Evolutionary conservation across 2,113 vertebrate genomes (phyloP), one percentile per base, ranked within the genome.

Genomic region (Coryphaenoides rupestris): DNA sequence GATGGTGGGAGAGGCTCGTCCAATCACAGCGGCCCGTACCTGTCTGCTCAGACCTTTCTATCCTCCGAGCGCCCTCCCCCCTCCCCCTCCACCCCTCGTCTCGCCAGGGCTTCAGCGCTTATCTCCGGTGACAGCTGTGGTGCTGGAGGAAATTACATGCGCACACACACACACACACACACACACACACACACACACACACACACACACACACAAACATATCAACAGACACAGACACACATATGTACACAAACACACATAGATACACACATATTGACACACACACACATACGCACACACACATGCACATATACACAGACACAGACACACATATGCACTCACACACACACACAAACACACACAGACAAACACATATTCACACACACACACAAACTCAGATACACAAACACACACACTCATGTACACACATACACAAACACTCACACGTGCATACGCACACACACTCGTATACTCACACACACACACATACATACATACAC

Each of bases 11-110:
- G 5, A 10, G 9, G 9, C 33, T 40, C 2, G 7, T 7, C 33
- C 33, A 40, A 40, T 40, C 33, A 40, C 33, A 40, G 33, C 33
- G 1, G 9, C 13, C 4, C 33, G 33, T 40, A 40, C 33, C 62
- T 61, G 49, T 62, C 60, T 71, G 67, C 62, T 63, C n/a, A 22
- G 56, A 46, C 62, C 64, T 58, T 73, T 74, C 3, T n/a, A 17
- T 50, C n/a, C 5, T 50, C 47, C 47, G 12, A 33, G 28, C 28
- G 47, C 10, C 17, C 47, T 49, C 14, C 47, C 3, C 47, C 47
- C 40, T 45, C 40, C 13, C 5, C 40, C 40, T 45, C 40, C 5
- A 13, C 40, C 15, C 47, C 15, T 49, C 28, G 28, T 33, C 28
- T 33, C 28, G 10, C 10, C 47, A 49, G 14, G 40, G 3, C 47